These are phyloP conservation scores for Leucoraja ocellata DNA, from an alignment of 2,797 vertebrate genomes.

Conservation along the genomic window DNA sequence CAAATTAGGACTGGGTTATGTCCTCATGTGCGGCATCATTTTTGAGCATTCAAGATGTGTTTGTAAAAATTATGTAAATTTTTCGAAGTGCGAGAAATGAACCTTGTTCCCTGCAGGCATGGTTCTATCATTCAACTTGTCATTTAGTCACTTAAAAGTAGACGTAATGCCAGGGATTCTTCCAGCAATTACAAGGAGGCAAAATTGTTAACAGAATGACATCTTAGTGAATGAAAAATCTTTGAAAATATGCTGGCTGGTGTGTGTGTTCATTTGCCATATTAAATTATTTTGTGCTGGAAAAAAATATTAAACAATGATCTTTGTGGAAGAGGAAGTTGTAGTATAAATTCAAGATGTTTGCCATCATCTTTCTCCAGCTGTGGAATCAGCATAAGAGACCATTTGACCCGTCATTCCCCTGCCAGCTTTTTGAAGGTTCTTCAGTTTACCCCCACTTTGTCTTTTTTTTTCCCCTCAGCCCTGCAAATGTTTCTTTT, in stretches of 20 bases:
- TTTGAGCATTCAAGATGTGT: constrained; percentile 39
- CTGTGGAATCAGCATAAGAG: not conserved
- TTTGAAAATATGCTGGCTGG: not conserved
- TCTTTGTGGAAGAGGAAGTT: not conserved
- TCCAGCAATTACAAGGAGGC: not conserved
- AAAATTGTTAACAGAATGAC: not conserved
- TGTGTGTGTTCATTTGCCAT: not conserved
- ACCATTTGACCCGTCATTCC: not conserved
- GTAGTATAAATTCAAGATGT: not conserved
- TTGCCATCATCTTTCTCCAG: not conserved
- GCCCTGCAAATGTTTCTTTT: not conserved
- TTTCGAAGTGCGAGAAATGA: constrained; percentile 33
- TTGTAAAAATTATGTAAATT: constrained; percentile 41
- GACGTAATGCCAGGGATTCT: not conserved
- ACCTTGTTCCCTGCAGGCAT: constrained; percentile 29
- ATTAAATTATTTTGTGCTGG: not conserved
- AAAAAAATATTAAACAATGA: not conserved
- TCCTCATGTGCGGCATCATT: constrained; percentile 41
- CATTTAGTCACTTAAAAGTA: not conserved
- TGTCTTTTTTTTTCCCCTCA: not conserved
- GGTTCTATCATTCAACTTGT: not conserved
- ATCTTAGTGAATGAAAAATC: not conserved
- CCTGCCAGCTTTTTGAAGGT: not conserved
- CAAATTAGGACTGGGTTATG: constrained; percentile 1
- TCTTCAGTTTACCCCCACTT: not conserved